A percentile compares a stretch with the other conserved stretches of the same genome.
These are phyloP conservation scores for Choristoneura rosaceana DNA, from an alignment of 2,888 invertebrate genomes.

Conservation along the genomic window DNA sequence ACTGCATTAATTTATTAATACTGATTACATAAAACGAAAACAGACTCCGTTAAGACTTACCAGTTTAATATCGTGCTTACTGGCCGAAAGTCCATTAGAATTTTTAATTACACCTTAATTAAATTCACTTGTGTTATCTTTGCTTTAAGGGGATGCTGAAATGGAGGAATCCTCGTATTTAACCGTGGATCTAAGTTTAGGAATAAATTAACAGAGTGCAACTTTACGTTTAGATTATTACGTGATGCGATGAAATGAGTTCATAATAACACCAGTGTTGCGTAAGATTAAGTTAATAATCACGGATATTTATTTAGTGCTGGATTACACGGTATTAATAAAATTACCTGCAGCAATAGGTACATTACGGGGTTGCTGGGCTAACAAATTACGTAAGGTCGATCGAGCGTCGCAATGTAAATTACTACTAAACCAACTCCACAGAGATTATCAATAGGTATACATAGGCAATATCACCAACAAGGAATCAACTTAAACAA, in stretches of 20 bases:
- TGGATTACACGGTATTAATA: too few species aligned
- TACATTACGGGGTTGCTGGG: too few species aligned
- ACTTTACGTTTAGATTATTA: background rate
- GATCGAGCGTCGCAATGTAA: too few species aligned
- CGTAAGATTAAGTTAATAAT: too few species aligned
- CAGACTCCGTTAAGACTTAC: slow-evolving; percentile 29
- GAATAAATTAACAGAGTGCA: slow-evolving; percentile 10
- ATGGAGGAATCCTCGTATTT: slow-evolving; percentile 16
- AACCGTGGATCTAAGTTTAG: slow-evolving; percentile 3
- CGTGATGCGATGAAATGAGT: background rate
- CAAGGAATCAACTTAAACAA: too few species aligned
- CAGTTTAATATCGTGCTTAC: slow-evolving; percentile 38
- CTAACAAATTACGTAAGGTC: too few species aligned
- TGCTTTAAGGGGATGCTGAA: slow-evolving; percentile 34
- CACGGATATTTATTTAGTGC: too few species aligned
- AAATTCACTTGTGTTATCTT: slow-evolving; percentile 40
- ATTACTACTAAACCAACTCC: too few species aligned
- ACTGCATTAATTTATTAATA: slow-evolving; percentile 13
- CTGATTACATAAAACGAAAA: slow-evolving; percentile 8
- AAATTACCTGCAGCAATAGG: too few species aligned
- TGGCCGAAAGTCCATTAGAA: slow-evolving; percentile 39
- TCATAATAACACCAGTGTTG: background rate
- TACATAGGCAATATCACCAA: too few species aligned
- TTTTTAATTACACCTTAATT: slow-evolving; percentile 44
- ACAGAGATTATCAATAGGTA: too few species aligned